phyloP scores from a whole-genome alignment of 2,113 vertebrate genomes.

The Tautogolabrus adspersus region DNA sequence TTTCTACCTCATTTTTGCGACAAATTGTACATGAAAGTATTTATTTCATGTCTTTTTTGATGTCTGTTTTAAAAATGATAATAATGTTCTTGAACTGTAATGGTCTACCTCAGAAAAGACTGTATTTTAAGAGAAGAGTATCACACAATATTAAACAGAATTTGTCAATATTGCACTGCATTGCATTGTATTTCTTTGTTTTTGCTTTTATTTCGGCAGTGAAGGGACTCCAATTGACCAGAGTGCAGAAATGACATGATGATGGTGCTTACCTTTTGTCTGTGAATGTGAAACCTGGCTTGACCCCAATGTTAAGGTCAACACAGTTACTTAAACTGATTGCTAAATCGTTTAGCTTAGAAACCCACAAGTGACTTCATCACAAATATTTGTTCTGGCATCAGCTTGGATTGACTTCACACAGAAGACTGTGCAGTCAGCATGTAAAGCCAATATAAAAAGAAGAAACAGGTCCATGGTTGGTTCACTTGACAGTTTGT shows the following conservation, averaged over 20 bases:
- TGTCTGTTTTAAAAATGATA: constrained; percentile 88
- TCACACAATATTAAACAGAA: constrained; percentile 98
- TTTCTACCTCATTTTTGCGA: constrained; percentile 99
- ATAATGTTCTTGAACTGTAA: constrained; percentile 94
- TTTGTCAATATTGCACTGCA: constrained; percentile 82
- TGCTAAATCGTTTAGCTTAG: constrained; percentile 49
- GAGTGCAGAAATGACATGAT: constrained; percentile 45
- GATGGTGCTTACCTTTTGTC: constrained; percentile 30
- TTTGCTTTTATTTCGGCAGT: constrained; percentile 6
- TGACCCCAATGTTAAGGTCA: constrained; percentile 57
- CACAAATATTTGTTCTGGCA: constrained; percentile 18
- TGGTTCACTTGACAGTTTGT: neutral
- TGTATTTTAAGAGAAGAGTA: constrained; percentile 98
- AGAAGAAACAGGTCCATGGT: neutral
- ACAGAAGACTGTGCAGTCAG: constrained; percentile 1
- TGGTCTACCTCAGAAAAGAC: constrained; percentile 99
- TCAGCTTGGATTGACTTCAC: constrained; percentile 5
- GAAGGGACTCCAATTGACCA: constrained; percentile 16
- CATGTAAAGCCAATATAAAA: constrained; percentile 7
- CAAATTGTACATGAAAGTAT: constrained; percentile 98
- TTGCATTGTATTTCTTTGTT: constrained; percentile 31
- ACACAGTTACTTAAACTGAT: constrained; percentile 56
- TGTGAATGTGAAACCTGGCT: constrained; percentile 26
- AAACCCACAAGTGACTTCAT: constrained; percentile 27
- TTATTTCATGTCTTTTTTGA: constrained; percentile 97